Conservation (phyloP, 1,140 invertebrate species). For the Anoplolepis gracilipes region DNA sequence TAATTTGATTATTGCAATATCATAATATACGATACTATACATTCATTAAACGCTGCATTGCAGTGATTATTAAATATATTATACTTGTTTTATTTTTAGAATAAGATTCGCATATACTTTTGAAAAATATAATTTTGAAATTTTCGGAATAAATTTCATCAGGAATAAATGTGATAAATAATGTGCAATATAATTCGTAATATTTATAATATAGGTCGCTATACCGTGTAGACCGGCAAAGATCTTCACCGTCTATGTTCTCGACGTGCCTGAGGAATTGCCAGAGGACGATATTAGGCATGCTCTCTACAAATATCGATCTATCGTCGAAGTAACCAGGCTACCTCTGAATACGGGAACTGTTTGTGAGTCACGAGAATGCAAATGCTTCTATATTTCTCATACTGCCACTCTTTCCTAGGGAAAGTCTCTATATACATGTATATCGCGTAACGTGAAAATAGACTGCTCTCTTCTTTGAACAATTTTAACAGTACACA, state of each 20-base stretch:
- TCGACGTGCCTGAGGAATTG: constrained; percentile 93
- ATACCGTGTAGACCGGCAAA: constrained; percentile 94
- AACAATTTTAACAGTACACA: not conserved
- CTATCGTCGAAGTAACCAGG: constrained; percentile 91
- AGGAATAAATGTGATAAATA: not conserved
- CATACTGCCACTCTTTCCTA: not conserved
- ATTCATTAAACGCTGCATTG: not conserved
- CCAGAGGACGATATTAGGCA: constrained; percentile 94
- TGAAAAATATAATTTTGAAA: not conserved
- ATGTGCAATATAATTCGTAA: constrained; percentile 58
- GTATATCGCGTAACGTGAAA: not conserved
- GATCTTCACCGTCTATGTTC: constrained; percentile 92
- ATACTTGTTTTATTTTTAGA: not conserved
- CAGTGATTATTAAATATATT: not conserved
- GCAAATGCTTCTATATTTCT: constrained; percentile 45
- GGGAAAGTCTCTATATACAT: not conserved
- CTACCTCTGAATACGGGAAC: constrained; percentile 85
- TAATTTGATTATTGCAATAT: not conserved
- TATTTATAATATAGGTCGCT: constrained; percentile 89
- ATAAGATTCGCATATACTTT: too few species aligned
- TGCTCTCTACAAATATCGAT: constrained; percentile 92
- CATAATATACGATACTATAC: too few species aligned
- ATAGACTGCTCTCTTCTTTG: not conserved
- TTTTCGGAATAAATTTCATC: not conserved
- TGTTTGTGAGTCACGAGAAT: constrained; percentile 80